A percentile compares a stretch with the other conserved stretches of the same genome.
phyloP scores from a whole-genome alignment of 2,113 vertebrate species.

The Vidua macroura region DNA sequence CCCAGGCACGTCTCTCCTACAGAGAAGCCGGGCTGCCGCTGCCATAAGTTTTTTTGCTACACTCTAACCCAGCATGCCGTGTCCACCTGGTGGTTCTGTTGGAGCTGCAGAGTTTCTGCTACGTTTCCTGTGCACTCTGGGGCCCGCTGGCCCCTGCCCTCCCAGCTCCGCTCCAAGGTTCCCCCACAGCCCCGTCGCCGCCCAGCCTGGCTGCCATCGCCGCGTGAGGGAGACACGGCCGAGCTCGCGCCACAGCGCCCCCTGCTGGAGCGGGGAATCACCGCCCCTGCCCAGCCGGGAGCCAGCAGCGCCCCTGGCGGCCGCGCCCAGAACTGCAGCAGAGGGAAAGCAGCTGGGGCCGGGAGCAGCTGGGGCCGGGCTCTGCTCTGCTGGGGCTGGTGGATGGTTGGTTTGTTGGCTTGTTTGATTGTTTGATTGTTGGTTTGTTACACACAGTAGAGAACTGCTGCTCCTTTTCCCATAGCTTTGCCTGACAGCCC shows the following conservation, averaged over 20 bases:
- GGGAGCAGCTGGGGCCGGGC: no score
- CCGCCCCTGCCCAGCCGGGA: background rate
- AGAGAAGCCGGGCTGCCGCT: fast-evolving
- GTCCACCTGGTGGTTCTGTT: fast-evolving
- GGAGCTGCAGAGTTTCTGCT: no score
- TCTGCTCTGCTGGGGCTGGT: no score
- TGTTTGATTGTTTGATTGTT: no score
- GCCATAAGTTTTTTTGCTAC: background rate
- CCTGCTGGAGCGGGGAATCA: background rate
- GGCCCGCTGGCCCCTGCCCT: no score
- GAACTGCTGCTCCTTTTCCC: background rate
- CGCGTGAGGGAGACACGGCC: background rate
- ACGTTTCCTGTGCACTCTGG: no score
- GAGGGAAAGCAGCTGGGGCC: background rate
- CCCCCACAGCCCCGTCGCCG: no score
- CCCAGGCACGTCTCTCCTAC: fast-evolving
- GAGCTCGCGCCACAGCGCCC: background rate
- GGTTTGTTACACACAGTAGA: background rate
- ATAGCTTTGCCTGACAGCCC: background rate
- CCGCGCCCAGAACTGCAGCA: background rate
- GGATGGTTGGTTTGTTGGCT: no score
- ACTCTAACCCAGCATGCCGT: fast-evolving
- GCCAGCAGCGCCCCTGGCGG: background rate
- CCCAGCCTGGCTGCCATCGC: background rate
- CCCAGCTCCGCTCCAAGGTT: no score